Percentiles rank a stretch among this genome's conserved stretches.
Evolutionary conservation across 2,888 invertebrate genomes (phyloP).

Genomic region (Escarpia spicata): DNA sequence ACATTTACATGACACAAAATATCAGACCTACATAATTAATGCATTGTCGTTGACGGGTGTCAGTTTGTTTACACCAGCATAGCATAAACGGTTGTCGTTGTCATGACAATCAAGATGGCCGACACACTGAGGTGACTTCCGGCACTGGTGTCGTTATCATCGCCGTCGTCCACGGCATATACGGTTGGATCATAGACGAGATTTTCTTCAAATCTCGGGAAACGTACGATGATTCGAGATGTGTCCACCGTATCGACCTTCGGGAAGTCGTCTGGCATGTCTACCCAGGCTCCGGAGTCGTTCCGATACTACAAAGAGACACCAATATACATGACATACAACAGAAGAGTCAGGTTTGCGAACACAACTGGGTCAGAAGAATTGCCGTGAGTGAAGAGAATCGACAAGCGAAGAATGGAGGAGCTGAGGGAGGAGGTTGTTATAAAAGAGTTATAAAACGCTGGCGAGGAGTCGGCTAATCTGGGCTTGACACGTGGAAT

Average conservation of each 20-base stretch:
- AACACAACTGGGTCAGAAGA: too few relatives aligned
- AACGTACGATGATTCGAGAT: background rate
- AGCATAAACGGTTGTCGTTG: background rate
- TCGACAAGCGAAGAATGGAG: too few relatives aligned
- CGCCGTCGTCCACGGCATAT: background rate
- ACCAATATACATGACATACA: too few relatives aligned
- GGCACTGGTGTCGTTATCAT: background rate
- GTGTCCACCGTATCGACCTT: background rate
- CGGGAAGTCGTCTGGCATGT: background rate
- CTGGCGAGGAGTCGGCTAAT: too few relatives aligned
- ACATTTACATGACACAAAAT: background rate
- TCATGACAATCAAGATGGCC: background rate
- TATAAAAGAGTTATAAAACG: too few relatives aligned
- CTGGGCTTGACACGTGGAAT: too few relatives aligned
- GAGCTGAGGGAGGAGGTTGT: too few relatives aligned
- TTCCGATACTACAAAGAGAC: background rate
- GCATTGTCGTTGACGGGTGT: background rate
- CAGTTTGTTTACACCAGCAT: background rate
- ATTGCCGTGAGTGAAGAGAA: too few relatives aligned
- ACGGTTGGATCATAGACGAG: background rate
- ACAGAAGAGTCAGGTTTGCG: too few relatives aligned
- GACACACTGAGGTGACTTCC: background rate
- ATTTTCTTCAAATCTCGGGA: background rate
- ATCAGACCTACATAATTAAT: background rate
- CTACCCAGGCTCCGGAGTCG: background rate